These are phyloP conservation scores for Coccyzus lansbergi DNA, from an alignment of 2,797 vertebrate species.

Conservation along the genomic window DNA sequence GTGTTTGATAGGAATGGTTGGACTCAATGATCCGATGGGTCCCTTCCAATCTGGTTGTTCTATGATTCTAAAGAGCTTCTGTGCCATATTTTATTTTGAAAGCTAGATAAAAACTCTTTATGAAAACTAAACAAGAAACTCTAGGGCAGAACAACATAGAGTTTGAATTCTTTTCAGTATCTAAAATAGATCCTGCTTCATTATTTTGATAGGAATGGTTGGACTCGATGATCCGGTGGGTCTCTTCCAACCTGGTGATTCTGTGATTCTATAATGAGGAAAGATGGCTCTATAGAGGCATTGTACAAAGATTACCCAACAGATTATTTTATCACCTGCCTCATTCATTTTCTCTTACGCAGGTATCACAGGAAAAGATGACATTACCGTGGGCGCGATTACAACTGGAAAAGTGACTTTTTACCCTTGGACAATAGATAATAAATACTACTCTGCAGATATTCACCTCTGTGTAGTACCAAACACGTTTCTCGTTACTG, in stretches of 20 bases:
- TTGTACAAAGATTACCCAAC: not conserved
- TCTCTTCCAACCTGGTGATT: no score
- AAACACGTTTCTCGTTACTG: conserved; percentile 83
- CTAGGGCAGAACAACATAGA: not conserved
- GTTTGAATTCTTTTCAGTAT: not conserved
- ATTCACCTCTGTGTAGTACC: conserved; percentile 91
- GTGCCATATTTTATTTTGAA: not conserved
- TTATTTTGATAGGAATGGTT: no score
- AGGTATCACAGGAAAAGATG: conserved; percentile 88
- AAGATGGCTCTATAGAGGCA: not conserved
- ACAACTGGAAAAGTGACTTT: conserved; percentile 81
- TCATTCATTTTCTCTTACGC: conserved; percentile 15
- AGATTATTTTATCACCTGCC: not conserved
- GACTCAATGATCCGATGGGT: no score
- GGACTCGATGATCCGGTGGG: no score
- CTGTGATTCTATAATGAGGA: not conserved
- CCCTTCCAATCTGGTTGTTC: no score
- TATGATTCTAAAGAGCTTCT: not conserved
- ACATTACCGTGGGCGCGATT: conserved; percentile 75
- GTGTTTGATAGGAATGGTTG: no score
- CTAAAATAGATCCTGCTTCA: not conserved
- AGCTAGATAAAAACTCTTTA: not conserved
- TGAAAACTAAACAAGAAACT: not conserved
- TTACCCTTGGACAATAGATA: conserved; percentile 98
- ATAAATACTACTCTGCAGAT: conserved; percentile 95